These are phyloP conservation scores for Mugil cephalus DNA, from an alignment of 2,113 vertebrate genomes.

Conservation along the genomic window DNA sequence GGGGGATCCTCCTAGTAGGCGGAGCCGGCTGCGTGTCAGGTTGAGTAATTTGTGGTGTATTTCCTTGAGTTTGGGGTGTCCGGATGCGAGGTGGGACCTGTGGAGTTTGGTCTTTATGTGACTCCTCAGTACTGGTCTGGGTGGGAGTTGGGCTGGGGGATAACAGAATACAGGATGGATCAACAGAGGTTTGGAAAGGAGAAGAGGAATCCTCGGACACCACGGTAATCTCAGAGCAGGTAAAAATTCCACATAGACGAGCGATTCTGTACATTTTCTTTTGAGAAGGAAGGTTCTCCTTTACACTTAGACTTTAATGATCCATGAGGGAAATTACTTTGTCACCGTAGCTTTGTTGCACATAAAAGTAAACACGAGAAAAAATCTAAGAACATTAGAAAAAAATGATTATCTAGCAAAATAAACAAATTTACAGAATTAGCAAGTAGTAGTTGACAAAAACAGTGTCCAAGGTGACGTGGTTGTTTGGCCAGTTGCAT, in stretches of 20 bases:
- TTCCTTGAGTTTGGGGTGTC: conserved; percentile 40
- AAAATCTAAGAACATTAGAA: too few relatives aligned
- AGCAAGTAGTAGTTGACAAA: too few relatives aligned
- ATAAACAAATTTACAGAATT: too few relatives aligned
- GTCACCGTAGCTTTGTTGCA: too few relatives aligned
- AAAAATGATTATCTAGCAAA: too few relatives aligned
- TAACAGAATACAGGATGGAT: conserved; percentile 27
- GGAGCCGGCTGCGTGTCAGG: conserved; percentile 23
- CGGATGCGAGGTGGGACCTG: conserved; percentile 61
- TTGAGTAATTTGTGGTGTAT: conserved; percentile 15
- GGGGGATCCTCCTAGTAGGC: conserved; percentile 28
- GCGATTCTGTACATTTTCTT: conserved; percentile 49
- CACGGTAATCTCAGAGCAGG: background rate
- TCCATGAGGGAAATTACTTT: too few relatives aligned
- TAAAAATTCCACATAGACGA: conserved; percentile 31
- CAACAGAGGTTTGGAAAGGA: conserved; percentile 15
- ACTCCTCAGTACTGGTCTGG: conserved; percentile 35
- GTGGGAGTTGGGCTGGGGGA: conserved; percentile 37
- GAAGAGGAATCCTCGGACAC: conserved; percentile 22
- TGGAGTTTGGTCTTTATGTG: conserved; percentile 50
- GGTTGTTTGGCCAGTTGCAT: too few relatives aligned
- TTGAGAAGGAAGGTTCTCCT: background rate
- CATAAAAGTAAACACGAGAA: too few relatives aligned
- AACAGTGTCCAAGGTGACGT: too few relatives aligned
- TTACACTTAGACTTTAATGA: too few relatives aligned